phyloP scores from a whole-genome alignment of 2,797 vertebrate genomes.

The Florisuga fusca region DNA sequence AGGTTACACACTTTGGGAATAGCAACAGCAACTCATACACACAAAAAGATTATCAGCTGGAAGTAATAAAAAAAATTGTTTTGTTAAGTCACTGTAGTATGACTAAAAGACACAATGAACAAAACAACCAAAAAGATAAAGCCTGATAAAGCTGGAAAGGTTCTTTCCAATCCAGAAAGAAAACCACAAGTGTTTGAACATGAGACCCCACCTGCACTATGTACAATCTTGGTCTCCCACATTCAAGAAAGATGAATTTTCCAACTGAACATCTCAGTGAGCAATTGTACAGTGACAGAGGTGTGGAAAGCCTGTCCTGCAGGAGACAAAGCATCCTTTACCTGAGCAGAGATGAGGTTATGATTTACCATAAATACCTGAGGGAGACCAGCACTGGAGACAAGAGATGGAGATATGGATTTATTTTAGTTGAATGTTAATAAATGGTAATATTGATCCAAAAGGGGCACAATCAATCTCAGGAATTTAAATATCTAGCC shows the following conservation, averaged over 20 bases:
- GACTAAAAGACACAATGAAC: background rate
- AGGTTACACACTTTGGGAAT: background rate
- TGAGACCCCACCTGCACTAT: background rate
- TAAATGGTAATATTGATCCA: background rate
- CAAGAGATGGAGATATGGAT: background rate
- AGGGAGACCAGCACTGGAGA: background rate
- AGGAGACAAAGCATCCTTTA: background rate
- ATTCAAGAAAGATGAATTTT: background rate
- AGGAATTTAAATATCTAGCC: background rate
- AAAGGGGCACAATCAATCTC: background rate
- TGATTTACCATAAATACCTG: background rate
- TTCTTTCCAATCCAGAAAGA: background rate
- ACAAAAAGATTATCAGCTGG: background rate
- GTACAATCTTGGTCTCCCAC: background rate
- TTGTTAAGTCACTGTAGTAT: background rate
- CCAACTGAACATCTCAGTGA: background rate
- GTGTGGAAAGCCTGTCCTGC: background rate
- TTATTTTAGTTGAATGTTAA: background rate
- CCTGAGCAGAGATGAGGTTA: background rate
- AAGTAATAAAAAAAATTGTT: background rate
- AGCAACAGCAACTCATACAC: background rate
- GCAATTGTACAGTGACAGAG: background rate
- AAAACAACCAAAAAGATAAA: background rate
- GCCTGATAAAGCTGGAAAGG: background rate
- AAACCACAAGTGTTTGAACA: too few species aligned